These are phyloP conservation scores for Sesamia nonagrioides DNA, from an alignment of 1,140 invertebrate genomes.

Conservation along the genomic window DNA sequence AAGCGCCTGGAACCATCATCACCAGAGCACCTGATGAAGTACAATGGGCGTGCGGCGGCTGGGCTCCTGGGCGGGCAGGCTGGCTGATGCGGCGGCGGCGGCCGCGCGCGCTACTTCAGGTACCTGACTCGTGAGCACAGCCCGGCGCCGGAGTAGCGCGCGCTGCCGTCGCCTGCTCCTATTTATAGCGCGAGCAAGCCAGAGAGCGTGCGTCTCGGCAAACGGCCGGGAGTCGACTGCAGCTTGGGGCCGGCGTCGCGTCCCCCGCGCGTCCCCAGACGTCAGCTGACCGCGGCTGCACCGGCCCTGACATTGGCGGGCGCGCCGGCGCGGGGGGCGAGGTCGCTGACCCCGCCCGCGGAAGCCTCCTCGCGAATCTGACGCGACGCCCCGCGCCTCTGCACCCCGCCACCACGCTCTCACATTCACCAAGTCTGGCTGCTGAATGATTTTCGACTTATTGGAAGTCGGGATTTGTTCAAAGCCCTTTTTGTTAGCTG, in stretches of 20 bases:
- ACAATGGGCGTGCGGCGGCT: conserved; percentile 96
- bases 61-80: conserved; percentile 40
- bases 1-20: conserved; percentile 95
- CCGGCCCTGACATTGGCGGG: conserved; percentile 86
- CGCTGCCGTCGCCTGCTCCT: conserved; percentile 74
- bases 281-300: conserved; percentile 86
- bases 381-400: conserved; percentile 54
- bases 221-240: conserved; percentile 77
- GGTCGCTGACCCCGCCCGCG: conserved; percentile 83
- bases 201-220: conserved; percentile 66
- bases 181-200: conserved; percentile 67
- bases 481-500: conserved; percentile 15
- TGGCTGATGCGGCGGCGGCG: conserved; percentile 68
- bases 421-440: conserved; percentile 70
- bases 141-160: conserved; percentile 84
- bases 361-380: conserved; percentile 83
- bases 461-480: conserved; percentile 29
- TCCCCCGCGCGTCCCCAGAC: conserved; percentile 84
- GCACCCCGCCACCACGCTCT: conserved; percentile 55
- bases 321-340: conserved; percentile 72
- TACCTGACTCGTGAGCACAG: conserved; percentile 95
- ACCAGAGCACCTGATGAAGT: conserved; percentile 99
- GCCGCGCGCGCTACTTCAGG: conserved; percentile 98
- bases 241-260: conserved; percentile 69
- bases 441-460: conserved; percentile 54